These are phyloP conservation scores for Noctua janthina DNA, from an alignment of 2,888 invertebrate species.

Conservation along the genomic window DNA sequence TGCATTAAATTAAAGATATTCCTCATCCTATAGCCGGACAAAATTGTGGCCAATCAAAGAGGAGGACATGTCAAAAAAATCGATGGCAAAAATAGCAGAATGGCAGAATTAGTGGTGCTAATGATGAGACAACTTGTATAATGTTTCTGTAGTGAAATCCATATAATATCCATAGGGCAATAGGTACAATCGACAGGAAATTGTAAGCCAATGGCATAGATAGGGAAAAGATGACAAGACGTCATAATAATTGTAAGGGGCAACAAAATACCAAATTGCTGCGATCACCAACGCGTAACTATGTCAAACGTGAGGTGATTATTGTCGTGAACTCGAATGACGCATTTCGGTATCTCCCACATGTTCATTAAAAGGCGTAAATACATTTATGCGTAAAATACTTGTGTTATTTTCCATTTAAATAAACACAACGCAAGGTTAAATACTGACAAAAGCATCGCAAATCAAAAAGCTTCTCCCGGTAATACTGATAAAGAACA, in stretches of 20 bases:
- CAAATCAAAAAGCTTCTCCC: background rate
- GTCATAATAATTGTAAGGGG: background rate
- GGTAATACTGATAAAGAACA: constrained; percentile 14
- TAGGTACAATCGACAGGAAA: background rate
- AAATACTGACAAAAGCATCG: background rate
- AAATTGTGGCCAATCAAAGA: background rate
- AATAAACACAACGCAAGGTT: background rate
- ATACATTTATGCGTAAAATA: background rate
- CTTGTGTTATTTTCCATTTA: background rate
- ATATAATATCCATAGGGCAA: background rate
- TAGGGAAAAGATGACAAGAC: background rate
- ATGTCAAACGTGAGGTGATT: background rate
- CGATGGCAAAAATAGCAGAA: too few relatives aligned
- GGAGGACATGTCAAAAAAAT: background rate
- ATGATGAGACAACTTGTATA: background rate
- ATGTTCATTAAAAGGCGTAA: background rate
- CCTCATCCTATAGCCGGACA: background rate
- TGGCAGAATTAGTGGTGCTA: background rate
- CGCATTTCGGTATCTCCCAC: background rate
- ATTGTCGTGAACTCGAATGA: background rate
- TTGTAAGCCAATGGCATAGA: background rate
- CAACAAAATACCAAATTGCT: background rate
- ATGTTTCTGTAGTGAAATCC: constrained; percentile 7
- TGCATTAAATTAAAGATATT: background rate
- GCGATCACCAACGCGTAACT: too few relatives aligned